Base-by-base conservation (phyloP, 2,888 invertebrate species). In the Ochropleura plecta region DNA sequence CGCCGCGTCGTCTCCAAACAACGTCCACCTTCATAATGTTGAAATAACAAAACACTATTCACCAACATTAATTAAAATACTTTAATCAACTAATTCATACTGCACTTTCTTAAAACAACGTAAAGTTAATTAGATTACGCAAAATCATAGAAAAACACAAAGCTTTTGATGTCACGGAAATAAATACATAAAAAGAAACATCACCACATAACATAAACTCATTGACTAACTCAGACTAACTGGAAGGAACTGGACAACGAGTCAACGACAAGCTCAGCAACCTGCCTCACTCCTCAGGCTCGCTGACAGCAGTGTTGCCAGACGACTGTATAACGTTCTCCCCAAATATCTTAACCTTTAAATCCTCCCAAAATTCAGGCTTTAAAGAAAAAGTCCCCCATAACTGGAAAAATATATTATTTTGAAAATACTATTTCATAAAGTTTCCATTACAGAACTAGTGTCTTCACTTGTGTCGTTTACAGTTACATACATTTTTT, bases 21-120 rank as follows among this genome's bases (percentile, higher is more conserved):
- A 90, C 90, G 89, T 93, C 93, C 94, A 94, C 93, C 94, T 93
- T 95, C 96, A 96, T 95, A 91, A 90, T 95, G 92, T 93, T 90
- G 92, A 93, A 93, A 93, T 91, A 92, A 91, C 90, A 92, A 92
- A 91, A 92, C 92, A 92, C 88, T 84, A 82, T 78, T 78, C 80
- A 85, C 82, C 76, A 79, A 84, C 84, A 85, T 78, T 53, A 53
- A 78, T 82, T 83, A 86, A 90, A 89, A 83, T 86, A 89, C 90
- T 88, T 85, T 60, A 83, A 90, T 85, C 81, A 86, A 90, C 83
- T 84, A 82, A 85, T 86, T 78, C 85, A 83, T 86, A 76, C 72
- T 86, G 75, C 82, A 86, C 84, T 83, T 83, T 76, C 78, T 86
- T 90, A 91, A 84, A 92, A 92, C 82, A 86, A 88, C 79, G 85